A percentile compares a stretch with the other conserved stretches of the same genome.
These are phyloP conservation scores for Harpagifer antarcticus DNA, from an alignment of 2,797 vertebrate species.

Conservation along the genomic window DNA sequence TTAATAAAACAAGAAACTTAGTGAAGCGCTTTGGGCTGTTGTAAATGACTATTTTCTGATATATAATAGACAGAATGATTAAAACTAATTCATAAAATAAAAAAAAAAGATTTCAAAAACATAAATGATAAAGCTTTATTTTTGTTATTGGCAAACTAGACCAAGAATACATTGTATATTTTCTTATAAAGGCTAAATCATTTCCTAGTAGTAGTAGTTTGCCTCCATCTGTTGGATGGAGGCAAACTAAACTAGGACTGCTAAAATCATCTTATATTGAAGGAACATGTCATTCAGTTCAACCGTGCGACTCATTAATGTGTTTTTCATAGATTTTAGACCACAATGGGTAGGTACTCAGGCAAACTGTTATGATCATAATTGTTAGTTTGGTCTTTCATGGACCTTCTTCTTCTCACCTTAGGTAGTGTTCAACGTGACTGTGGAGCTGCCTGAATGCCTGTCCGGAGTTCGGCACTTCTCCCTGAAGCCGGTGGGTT, in stretches of 20 bases:
- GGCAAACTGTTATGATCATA: not conserved
- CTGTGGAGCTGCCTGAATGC: constrained; percentile 87
- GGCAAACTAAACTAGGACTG: not conserved
- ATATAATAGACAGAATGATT: not conserved
- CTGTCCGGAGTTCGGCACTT: constrained; percentile 80
- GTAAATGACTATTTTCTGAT: not conserved
- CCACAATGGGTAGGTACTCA: not conserved
- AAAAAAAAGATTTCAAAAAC: too few relatives aligned
- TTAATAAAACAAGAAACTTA: not conserved
- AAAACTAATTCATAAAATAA: too few relatives aligned
- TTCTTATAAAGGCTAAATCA: not conserved
- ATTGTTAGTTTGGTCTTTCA: not conserved
- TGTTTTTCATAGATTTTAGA: not conserved
- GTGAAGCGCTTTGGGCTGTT: not conserved
- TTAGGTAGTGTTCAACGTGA: constrained; percentile 94
- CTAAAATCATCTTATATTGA: not conserved
- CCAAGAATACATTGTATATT: not conserved
- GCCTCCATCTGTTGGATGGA: not conserved
- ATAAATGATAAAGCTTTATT: not conserved
- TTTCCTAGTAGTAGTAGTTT: too few relatives aligned
- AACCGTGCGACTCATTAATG: not conserved
- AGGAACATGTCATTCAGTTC: not conserved
- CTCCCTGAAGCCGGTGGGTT: constrained; percentile 91
- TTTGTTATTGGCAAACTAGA: not conserved
- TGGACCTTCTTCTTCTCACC: constrained; percentile 31